Percentiles rank a stretch among this genome's conserved stretches.
Evolutionary conservation across 1,140 invertebrate species (phyloP).

Genomic region (Nephila pilipes): DNA sequence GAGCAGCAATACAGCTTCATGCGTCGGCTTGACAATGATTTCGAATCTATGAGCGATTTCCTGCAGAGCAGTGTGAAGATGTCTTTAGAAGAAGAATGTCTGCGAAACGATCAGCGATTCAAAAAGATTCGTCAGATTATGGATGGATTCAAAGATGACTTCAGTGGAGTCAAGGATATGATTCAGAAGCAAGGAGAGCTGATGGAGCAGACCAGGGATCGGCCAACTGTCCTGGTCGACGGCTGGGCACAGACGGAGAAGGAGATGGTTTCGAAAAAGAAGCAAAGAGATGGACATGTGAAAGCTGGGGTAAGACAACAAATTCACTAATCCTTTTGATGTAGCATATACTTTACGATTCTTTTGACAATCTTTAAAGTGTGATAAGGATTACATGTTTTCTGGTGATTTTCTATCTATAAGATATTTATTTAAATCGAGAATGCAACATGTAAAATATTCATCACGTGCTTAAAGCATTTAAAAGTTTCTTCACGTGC

Average conservation of each 20-base stretch:
- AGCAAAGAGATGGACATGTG: background rate
- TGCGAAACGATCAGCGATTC: conserved; percentile 4
- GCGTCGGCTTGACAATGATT: background rate
- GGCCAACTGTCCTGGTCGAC: background rate
- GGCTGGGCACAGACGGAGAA: conserved; percentile 27
- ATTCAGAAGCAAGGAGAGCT: conserved; percentile 8
- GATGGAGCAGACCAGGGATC: background rate
- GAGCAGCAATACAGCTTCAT: background rate
- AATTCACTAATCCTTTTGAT: background rate
- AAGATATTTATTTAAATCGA: too few relatives aligned
- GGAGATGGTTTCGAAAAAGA: background rate
- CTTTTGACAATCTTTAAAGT: background rate
- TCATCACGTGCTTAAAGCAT: too few relatives aligned
- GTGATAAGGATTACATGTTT: background rate
- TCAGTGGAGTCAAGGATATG: background rate
- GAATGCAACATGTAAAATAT: too few relatives aligned
- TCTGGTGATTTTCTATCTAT: too few relatives aligned
- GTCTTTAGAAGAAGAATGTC: background rate
- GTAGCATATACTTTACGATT: too few relatives aligned
- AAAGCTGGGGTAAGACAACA: background rate
- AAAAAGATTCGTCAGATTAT: background rate
- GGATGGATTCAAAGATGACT: background rate
- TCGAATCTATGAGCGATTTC: background rate
- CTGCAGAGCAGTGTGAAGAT: background rate
- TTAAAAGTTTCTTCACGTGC: too few relatives aligned